phyloP scores from a whole-genome alignment of 2,797 vertebrate genomes.

The Rhinichthys osculus region DNA sequence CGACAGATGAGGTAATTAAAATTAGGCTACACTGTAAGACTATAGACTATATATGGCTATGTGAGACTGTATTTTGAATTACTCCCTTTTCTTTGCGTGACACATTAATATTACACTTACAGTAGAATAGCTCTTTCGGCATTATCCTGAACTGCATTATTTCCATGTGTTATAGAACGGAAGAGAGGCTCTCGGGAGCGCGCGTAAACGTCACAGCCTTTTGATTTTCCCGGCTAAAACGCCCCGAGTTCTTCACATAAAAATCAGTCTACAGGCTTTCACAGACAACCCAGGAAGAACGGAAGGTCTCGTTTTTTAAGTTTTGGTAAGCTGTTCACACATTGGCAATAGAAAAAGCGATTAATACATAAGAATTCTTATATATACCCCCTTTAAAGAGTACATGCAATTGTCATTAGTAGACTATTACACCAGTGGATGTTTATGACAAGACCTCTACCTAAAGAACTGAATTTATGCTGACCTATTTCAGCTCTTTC shows the following conservation, averaged over 20 bases:
- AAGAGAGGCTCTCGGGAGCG: neutral
- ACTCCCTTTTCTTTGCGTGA: neutral
- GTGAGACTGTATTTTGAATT: neutral
- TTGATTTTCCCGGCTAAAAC: neutral
- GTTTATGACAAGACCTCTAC: slow-evolving; percentile 33
- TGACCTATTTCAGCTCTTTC: slow-evolving; percentile 64
- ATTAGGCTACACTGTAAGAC: neutral
- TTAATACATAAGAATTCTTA: neutral
- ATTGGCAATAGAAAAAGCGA: neutral
- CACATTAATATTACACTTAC: neutral
- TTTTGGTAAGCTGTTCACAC: too few relatives aligned
- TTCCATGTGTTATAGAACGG: neutral
- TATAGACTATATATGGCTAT: neutral
- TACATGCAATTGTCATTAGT: neutral
- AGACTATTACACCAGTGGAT: neutral
- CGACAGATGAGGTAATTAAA: neutral
- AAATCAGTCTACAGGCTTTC: neutral
- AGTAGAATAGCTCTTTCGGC: neutral
- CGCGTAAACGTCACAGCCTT: neutral
- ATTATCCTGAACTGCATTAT: neutral
- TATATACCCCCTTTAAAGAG: neutral
- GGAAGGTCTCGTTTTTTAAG: neutral
- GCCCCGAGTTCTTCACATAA: neutral
- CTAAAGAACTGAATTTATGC: slow-evolving; percentile 58
- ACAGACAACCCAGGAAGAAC: neutral